Percentiles rank a stretch among this genome's conserved stretches.
Conservation (phyloP, 35 echinoderm and acorn worm genomes). For the Diadema setosum region DNA sequence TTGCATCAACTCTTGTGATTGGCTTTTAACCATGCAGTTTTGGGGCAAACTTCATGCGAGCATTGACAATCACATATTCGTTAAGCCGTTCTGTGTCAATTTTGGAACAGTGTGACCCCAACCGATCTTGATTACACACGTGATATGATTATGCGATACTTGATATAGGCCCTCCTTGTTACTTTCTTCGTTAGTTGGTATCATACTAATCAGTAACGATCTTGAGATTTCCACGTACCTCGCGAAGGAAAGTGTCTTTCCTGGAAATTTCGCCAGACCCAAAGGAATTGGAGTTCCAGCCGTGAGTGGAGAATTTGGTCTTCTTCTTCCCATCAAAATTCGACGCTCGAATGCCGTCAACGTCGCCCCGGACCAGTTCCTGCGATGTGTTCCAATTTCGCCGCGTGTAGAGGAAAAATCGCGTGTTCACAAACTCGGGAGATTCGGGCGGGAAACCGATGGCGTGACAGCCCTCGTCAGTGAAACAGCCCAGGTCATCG, state of each 20-base stretch:
- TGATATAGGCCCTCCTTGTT: neutral
- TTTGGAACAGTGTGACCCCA: too few relatives aligned
- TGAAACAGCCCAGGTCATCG: slow-evolving; percentile 56
- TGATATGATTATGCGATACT: neutral
- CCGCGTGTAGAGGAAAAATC: slow-evolving; percentile 58
- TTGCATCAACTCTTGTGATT: too few relatives aligned
- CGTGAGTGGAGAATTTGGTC: slow-evolving; percentile 41
- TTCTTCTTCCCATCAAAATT: slow-evolving; percentile 2
- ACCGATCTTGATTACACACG: neutral
- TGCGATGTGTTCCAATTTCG: neutral
- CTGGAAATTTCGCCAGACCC: neutral
- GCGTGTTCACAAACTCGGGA: slow-evolving; percentile 48
- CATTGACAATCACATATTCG: too few relatives aligned
- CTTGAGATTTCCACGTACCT: too few relatives aligned
- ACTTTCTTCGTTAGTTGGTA: neutral
- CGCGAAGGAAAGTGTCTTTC: slow-evolving; percentile 29
- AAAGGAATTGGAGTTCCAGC: slow-evolving; percentile 12
- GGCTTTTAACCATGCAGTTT: too few relatives aligned
- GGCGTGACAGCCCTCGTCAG: slow-evolving; percentile 8
- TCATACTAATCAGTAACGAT: too few relatives aligned
- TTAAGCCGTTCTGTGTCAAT: too few relatives aligned
- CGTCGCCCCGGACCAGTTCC: slow-evolving; percentile 19
- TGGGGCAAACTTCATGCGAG: too few relatives aligned
- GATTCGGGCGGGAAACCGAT: slow-evolving; percentile 46
- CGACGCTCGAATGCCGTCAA: neutral